Evolutionary conservation across 2,113 vertebrate species (phyloP), one percentile per base, ranked within the genome.

Genomic region (Pygoscelis adeliae): DNA sequence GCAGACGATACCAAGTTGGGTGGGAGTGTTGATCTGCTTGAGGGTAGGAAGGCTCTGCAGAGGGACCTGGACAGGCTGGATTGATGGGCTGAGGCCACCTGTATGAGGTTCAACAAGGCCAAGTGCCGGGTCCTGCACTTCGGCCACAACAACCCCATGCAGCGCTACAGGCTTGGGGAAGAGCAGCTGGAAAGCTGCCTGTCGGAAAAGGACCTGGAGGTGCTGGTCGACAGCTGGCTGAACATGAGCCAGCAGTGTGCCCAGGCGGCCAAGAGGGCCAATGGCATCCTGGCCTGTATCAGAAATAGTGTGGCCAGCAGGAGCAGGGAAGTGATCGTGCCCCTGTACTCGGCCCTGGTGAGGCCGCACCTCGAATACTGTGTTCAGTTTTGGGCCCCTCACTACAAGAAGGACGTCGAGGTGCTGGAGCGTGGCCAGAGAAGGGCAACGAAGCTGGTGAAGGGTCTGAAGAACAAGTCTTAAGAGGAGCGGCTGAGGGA

Each of bases 261-360:
- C 21, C 56, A 59, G 56, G 56, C 7, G 21, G 56, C 56, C 56
- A 59, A 59, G 56, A n/a, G 10, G 34, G 34, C 56, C 34, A 59
- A 23, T 2, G 1, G 34, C 21, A n/a, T n/a, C 34, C 34, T 23
- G 56, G 56, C 34, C 13, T 59, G 21, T n/a, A n/a, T 59, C 34
- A n/a, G 56, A 4, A 59, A 15, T 7, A n/a, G 56, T 10, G 56
- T n/a, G 56, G 56, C 34, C 21, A 59, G 34, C 34, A n/a, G 21
- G 56, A 56, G 5, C 1, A 59, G 34, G 34, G 56, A 59, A 23
- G 32, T 21, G 32, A 23, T 59, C 0, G 0, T 59, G 1, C 34
- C 56, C 21, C 21, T 23, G 56, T 59, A 23, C 34, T n/a, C 3
- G 0, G 56, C 56, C 3, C 34, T 59, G 56, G 56, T 59, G 56